phyloP scores from a whole-genome alignment of 2,888 invertebrate species.

The Calameuta idolon region DNA sequence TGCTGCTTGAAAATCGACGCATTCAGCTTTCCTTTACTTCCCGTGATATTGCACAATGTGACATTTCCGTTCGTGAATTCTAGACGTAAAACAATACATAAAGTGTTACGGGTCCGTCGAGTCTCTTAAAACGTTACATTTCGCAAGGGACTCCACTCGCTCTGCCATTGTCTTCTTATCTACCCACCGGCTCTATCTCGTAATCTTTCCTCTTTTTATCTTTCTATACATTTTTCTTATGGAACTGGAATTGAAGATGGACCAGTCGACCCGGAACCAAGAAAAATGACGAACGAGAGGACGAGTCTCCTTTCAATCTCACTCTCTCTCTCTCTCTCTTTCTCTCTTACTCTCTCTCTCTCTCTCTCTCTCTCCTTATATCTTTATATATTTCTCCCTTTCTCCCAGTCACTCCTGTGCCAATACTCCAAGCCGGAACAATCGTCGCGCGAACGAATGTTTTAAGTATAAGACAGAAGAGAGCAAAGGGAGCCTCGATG shows the following conservation, averaged over 20 bases:
- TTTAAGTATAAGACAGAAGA: not conserved
- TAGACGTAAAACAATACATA: not conserved
- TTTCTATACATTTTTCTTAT: constrained; percentile 1
- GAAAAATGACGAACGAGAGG: constrained; percentile 9
- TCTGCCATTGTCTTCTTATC: not conserved
- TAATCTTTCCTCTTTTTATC: not conserved
- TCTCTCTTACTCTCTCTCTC: constrained; percentile 16
- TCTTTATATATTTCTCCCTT: not conserved
- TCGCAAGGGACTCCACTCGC: not conserved
- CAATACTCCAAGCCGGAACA: not conserved
- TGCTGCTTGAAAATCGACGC: not conserved
- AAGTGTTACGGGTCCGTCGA: not conserved
- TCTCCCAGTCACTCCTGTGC: not conserved
- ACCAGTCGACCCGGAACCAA: not conserved
- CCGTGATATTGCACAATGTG: not conserved
- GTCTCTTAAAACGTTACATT: not conserved
- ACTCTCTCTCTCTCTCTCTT: constrained; percentile 19
- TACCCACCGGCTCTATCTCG: not conserved
- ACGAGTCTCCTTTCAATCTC: constrained; percentile 25
- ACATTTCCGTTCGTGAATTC: not conserved
- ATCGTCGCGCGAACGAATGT: not conserved
- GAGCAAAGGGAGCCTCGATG: not conserved
- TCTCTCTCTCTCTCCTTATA: constrained; percentile 14
- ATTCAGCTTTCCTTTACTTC: not conserved
- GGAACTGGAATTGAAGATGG: not conserved